phyloP scores from a whole-genome alignment of 2,888 invertebrate species.

The Agriopis aurantiaria region DNA sequence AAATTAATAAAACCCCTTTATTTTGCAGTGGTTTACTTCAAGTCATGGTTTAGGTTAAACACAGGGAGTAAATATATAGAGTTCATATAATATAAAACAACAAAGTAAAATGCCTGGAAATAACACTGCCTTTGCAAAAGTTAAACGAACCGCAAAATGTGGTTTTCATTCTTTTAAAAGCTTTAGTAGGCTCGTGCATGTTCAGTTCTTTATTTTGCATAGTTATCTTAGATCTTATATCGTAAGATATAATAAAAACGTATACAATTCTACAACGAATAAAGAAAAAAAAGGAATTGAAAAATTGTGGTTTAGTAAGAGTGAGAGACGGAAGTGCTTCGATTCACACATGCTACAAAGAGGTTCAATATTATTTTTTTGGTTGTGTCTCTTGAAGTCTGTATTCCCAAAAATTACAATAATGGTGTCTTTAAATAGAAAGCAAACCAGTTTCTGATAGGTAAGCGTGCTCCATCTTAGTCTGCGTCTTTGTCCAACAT shows the following conservation, averaged over 20 bases:
- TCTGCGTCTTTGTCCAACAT: no score
- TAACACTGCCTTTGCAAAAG: slow-evolving; percentile 6
- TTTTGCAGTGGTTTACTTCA: not conserved
- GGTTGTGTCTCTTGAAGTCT: no score
- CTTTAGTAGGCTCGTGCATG: slow-evolving; percentile 4
- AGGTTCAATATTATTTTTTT: no score
- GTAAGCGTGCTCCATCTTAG: no score
- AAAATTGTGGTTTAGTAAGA: no score
- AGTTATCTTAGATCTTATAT: not conserved
- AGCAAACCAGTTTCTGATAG: no score
- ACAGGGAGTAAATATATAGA: not conserved
- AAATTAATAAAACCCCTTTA: no score
- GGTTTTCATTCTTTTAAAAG: slow-evolving; percentile 10
- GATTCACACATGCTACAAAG: no score
- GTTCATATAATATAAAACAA: not conserved
- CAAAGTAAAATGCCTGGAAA: slow-evolving; percentile 1
- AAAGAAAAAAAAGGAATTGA: not conserved
- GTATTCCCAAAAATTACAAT: no score
- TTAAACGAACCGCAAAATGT: slow-evolving; percentile 14
- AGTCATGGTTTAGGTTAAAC: not conserved
- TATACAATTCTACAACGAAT: not conserved
- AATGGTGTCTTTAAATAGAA: not conserved
- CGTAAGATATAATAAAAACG: not conserved
- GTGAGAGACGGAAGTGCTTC: no score
- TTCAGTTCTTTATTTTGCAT: slow-evolving; percentile 2